Base-by-base conservation (phyloP, 2,797 vertebrate genomes). In the Sciurus carolinensis region DNA sequence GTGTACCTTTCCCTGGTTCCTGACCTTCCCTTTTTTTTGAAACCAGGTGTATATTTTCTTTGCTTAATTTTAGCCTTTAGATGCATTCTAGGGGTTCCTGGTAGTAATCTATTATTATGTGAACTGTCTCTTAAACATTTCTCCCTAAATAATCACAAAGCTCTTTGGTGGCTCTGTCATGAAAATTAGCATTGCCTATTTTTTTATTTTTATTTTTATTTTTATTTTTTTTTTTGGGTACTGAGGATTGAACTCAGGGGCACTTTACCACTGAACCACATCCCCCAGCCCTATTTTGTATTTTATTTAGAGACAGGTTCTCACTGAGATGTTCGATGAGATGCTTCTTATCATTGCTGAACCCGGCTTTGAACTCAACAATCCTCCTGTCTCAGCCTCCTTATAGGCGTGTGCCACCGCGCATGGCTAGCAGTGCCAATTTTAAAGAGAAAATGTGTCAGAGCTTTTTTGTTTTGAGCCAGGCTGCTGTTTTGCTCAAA, bases 51-150 rank as follows among this genome's bases (percentile, higher is more conserved):
- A 3, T 88, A 42, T 92, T 85, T 39, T 83, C n/a, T 0, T 0
- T 80, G 28, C 95, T 92, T 93, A 69, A 87, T 76, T 94, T 91
- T 90, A 80, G 33, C 83, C 52, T 62, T 71, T n/a, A 62, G 59
- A 33, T 67, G 47, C 20, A 52, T 84, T 86, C 82, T 88, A 8
- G 18, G 28, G 83, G 36, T 67, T 11, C 57, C 36, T 95, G 0
- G 39, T 94, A 62, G 44, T 76, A 71, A 72, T 81, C 18, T 2
- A 22, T 71, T 2, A 22, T 71, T 67, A 30, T 12, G 24, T 88
- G 47, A 91, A 13, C 80, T 47, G 57, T 79, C 47, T 47, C 24
- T 69, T 82, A 36, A 0, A 28, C 44, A 44, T 71, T 95, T 89
- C 22, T 8, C 24, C 7, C 52, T 87, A 59, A 13, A 52, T 72